Evolutionary conservation across 1,140 invertebrate genomes (phyloP).

Genomic region (Maconellicoccus hirsutus): DNA sequence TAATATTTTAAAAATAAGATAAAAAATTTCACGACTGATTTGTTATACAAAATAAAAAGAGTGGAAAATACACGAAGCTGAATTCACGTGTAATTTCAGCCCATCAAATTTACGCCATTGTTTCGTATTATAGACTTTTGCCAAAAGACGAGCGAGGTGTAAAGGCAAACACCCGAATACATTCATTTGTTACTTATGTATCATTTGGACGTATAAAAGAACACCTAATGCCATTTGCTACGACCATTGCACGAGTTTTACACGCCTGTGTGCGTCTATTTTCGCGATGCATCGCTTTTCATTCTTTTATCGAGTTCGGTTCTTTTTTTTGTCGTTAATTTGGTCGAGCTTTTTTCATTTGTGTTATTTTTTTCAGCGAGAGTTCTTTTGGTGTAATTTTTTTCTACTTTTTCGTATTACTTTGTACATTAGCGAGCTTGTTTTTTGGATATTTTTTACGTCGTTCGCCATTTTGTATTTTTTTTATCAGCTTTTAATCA

Average conservation of each 20-base stretch:
- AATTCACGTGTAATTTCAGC: neutral
- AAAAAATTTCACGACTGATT: constrained; percentile 9
- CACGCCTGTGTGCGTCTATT: constrained; percentile 1
- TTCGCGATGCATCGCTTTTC: constrained; percentile 7
- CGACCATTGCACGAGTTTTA: constrained; percentile 2
- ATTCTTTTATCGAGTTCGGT: constrained; percentile 8
- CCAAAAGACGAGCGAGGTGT: neutral
- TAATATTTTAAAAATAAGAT: constrained; percentile 6
- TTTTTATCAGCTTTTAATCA: constrained; percentile 6
- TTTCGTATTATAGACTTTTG: neutral
- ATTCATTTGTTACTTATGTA: neutral
- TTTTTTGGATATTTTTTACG: neutral
- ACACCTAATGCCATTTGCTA: neutral
- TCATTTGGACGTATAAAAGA: neutral
- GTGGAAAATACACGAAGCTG: no score
- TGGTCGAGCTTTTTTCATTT: neutral
- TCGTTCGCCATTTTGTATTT: neutral
- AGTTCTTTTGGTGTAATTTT: neutral
- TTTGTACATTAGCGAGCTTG: neutral
- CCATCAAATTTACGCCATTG: constrained; percentile 1
- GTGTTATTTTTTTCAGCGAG: neutral
- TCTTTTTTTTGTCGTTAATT: neutral
- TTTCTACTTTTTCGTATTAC: neutral
- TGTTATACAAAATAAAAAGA: neutral
- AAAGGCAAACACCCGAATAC: neutral